Conservation (phyloP, 1,140 invertebrate species). For the Drosophila malerkotliana region DNA sequence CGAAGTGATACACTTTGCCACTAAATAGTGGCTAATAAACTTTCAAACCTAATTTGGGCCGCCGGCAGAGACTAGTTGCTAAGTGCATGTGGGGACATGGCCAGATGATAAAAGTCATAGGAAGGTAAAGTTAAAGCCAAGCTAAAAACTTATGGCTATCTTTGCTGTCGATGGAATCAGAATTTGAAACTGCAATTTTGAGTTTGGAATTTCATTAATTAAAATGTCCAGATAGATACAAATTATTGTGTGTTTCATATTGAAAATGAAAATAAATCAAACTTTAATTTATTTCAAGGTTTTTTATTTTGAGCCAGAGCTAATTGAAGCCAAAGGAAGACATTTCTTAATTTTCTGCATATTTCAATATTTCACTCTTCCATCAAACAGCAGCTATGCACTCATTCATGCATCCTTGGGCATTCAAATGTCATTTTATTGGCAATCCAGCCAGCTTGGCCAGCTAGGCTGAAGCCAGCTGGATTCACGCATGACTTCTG, state of each 20-base stretch:
- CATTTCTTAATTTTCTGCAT: slow-evolving; percentile 12
- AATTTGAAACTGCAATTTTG: neutral
- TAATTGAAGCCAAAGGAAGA: slow-evolving; percentile 34
- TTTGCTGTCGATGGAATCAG: neutral
- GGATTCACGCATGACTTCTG: slow-evolving; percentile 23
- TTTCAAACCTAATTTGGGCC: neutral
- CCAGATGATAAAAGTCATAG: neutral
- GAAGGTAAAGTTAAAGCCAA: neutral
- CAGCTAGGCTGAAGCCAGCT: neutral
- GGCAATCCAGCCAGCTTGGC: slow-evolving; percentile 11
- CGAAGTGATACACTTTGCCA: slow-evolving; percentile 13
- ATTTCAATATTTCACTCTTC: slow-evolving; percentile 22
- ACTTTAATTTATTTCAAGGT: neutral
- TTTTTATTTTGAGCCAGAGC: slow-evolving; percentile 2
- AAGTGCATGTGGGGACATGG: neutral
- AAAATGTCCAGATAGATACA: slow-evolving; percentile 11
- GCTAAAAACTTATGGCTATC: neutral
- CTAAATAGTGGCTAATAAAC: too few species aligned
- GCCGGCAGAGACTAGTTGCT: neutral
- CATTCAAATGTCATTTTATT: slow-evolving; percentile 48
- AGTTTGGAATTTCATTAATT: slow-evolving; percentile 27
- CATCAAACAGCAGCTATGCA: slow-evolving; percentile 27
- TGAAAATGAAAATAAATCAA: neutral
- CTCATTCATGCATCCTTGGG: slow-evolving; percentile 37
- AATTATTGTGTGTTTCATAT: neutral